A percentile compares a stretch with the other conserved stretches of the same genome.
These are phyloP conservation scores for Callipepla californica DNA, from an alignment of 2,113 vertebrate species.

Conservation along the genomic window DNA sequence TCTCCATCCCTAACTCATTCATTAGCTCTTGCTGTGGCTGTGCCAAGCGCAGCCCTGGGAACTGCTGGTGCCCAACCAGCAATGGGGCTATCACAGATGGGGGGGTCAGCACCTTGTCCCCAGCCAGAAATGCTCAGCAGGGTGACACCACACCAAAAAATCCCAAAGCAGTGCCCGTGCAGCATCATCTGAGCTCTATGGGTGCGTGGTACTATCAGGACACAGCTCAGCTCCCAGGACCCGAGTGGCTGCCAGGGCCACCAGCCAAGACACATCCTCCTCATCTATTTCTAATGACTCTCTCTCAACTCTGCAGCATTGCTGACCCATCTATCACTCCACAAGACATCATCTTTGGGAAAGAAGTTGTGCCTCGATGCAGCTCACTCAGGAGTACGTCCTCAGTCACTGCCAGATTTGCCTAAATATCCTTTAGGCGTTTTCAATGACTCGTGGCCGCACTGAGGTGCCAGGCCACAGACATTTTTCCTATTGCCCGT, in stretches of 20 bases:
- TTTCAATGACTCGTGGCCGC: not conserved
- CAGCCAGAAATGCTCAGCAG: not conserved
- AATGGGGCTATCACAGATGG: fast-evolving
- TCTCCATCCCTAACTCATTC: not conserved
- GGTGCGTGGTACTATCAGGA: not conserved
- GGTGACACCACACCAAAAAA: not conserved
- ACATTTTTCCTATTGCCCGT: not conserved
- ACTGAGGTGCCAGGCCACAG: fast-evolving
- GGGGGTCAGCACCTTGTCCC: fast-evolving
- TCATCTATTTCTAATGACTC: not conserved
- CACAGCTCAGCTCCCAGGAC: not conserved
- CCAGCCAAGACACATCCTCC: not conserved
- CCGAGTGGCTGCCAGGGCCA: not conserved
- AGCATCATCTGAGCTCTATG: fast-evolving
- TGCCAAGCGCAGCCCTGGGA: not conserved
- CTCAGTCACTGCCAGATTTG: too few species aligned
- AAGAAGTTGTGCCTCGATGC: not conserved
- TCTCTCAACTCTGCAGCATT: not conserved
- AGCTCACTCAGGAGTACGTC: fast-evolving
- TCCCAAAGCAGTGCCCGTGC: fast-evolving
- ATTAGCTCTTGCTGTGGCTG: not conserved
- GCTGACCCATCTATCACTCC: not conserved
- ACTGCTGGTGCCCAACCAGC: not conserved
- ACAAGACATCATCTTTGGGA: not conserved
- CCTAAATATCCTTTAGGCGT: not conserved